Percentiles rank a stretch among this genome's conserved stretches.
Conservation (phyloP, 2,797 vertebrate genomes). For the Acanthopagrus latus region DNA sequence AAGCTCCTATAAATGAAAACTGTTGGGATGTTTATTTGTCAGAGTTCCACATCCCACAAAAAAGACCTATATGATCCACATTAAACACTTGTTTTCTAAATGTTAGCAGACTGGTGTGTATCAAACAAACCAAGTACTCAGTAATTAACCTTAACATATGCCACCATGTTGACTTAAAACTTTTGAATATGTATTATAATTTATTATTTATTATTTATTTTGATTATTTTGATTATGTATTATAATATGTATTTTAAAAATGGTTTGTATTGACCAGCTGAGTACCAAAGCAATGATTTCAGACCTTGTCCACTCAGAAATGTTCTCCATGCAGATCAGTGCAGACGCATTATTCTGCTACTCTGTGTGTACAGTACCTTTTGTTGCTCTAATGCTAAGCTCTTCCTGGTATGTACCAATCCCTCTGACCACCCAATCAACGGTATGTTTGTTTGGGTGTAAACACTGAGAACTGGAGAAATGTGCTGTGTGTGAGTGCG, state of each 20-base stretch:
- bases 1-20: too few species aligned
- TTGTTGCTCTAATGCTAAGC: constrained; percentile 42
- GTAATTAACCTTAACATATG: background rate
- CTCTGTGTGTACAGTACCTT: constrained; percentile 10
- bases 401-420: constrained; percentile 33
- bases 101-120: background rate
- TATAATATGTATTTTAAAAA: background rate
- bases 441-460: constrained; percentile 51
- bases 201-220: too few species aligned
- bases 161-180: too few species aligned
- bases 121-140: background rate
- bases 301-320: constrained; percentile 11
- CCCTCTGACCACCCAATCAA: constrained; percentile 42
- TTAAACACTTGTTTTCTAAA: background rate
- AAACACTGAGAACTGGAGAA: constrained; percentile 42
- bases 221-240: too few species aligned
- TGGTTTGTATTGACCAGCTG: background rate
- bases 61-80: too few species aligned
- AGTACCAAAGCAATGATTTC: background rate
- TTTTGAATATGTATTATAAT: background rate
- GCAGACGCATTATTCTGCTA: constrained; percentile 4
- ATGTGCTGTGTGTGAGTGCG: constrained; percentile 6
- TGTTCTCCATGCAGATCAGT: constrained; percentile 12
- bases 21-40: too few species aligned
- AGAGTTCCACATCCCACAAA: too few species aligned